These are phyloP conservation scores for Sebastes elongatus DNA, from an alignment of 2,797 vertebrate genomes.

Conservation along the genomic window DNA sequence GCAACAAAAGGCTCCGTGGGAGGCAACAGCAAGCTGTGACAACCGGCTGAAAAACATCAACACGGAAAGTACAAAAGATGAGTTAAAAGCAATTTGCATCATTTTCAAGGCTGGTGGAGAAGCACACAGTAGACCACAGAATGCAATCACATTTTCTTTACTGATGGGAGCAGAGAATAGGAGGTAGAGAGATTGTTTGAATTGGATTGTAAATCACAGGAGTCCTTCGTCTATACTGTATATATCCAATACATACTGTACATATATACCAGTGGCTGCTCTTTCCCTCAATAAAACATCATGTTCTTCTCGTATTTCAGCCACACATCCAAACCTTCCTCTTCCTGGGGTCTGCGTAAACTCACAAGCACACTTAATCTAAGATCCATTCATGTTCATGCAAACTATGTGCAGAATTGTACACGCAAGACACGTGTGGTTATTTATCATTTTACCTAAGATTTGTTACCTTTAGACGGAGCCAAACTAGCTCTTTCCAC, in stretches of 20 bases:
- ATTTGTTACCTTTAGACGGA: too few species aligned
- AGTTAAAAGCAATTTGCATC: constrained; percentile 19
- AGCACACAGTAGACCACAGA: not conserved
- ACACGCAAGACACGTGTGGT: not conserved
- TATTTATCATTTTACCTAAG: not conserved
- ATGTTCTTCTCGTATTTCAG: not conserved
- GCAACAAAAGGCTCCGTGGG: constrained; percentile 25
- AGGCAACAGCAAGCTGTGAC: constrained; percentile 14
- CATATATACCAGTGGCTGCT: not conserved
- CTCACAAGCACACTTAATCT: not conserved
- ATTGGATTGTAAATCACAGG: not conserved
- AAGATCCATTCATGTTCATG: not conserved
- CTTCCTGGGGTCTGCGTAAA: not conserved
- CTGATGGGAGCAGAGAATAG: not conserved
- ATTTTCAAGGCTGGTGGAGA: not conserved
- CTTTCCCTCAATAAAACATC: not conserved
- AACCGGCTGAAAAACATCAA: not conserved
- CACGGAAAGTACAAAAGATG: not conserved
- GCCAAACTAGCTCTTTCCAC: too few species aligned
- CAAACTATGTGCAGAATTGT: not conserved
- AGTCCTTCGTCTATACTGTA: not conserved
- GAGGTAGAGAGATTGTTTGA: not conserved
- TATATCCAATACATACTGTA: not conserved
- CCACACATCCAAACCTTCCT: not conserved
- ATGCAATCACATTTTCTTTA: not conserved